Conservation (phyloP, 2,888 invertebrate genomes). For the Lepidochitona cinerea region DNA sequence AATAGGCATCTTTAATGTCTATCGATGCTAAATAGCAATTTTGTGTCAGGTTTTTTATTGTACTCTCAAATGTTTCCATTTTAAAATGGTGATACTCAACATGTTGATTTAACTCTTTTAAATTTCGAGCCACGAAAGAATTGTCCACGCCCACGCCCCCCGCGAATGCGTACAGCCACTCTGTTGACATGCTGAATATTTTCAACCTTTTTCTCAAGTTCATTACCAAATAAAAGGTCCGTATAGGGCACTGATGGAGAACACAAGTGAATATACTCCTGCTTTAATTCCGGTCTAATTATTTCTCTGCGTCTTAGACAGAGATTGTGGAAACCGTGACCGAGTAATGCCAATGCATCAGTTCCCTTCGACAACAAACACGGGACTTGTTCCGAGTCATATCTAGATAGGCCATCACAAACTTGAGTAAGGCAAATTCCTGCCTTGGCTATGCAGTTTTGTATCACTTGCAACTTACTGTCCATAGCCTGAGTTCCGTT, state of each 20-base stretch:
- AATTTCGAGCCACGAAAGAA: too few relatives aligned
- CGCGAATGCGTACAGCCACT: background rate
- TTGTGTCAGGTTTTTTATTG: background rate
- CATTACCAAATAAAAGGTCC: background rate
- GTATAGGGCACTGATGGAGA: background rate
- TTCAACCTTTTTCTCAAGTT: background rate
- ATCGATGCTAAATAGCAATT: constrained; percentile 10
- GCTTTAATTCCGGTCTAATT: background rate
- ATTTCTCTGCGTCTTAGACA: background rate
- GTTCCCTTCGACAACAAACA: background rate
- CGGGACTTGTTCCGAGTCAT: background rate
- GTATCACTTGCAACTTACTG: background rate
- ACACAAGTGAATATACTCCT: background rate
- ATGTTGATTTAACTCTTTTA: constrained; percentile 6
- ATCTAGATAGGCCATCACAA: background rate
- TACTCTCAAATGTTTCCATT: background rate
- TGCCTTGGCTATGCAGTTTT: background rate
- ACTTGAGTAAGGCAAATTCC: background rate
- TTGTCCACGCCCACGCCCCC: background rate
- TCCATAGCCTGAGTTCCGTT: background rate
- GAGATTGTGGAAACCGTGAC: background rate
- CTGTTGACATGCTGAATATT: background rate
- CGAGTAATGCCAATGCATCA: background rate
- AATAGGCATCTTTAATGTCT: constrained; percentile 11
- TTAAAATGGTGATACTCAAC: background rate